Evolutionary conservation across 2,113 vertebrate genomes (phyloP), one percentile per base, ranked within the genome.

Genomic region (Daubentonia madagascariensis): DNA sequence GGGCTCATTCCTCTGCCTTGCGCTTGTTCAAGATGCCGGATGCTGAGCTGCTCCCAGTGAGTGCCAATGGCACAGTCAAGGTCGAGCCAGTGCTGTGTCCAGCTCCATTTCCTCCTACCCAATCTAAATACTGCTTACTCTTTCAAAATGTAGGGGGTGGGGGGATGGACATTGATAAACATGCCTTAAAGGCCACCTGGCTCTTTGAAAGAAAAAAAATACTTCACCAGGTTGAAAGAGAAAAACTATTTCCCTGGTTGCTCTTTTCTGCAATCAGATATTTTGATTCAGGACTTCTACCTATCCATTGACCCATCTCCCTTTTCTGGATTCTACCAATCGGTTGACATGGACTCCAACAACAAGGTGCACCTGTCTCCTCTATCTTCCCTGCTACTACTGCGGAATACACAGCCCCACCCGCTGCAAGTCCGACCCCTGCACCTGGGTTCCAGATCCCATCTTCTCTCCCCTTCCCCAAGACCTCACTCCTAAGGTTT

Each of bases 371-470:
- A 0, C 45, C 37, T 8, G 0, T 3, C 30, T 12, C 50, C 70
- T 35, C 17, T 18, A 0, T 2, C 9, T 0, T 12, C 18, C 43
- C 52, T 65, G 18, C 80, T 4, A 37, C 2, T 6, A 37, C 65
- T 16, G 10, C 0, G 2, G 43, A 78, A 14, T n/a, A 14, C 3
- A 13, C 48, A 13, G 2, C 14, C 23, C 28, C 0, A 1, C 76
- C 57, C 0, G 8, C 20, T 30, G 52, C n/a, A 9, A 13, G 1
- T 20, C 2, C 0, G 3, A 25, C 0, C 28, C 85, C 48, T 32
- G 48, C 0, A 0, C 4, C 2, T 23, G 9, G 35, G 22, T 50
- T 20, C 54, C 7, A 2, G 9, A 43, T 37, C 63, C 37, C 54
- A 25, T 2, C 67, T 63, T 32, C 88, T 61, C 45, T 0, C 11